phyloP scores from a whole-genome alignment of 35 echinoderm and acorn worm species.

The Stichopus chloronotus region DNA sequence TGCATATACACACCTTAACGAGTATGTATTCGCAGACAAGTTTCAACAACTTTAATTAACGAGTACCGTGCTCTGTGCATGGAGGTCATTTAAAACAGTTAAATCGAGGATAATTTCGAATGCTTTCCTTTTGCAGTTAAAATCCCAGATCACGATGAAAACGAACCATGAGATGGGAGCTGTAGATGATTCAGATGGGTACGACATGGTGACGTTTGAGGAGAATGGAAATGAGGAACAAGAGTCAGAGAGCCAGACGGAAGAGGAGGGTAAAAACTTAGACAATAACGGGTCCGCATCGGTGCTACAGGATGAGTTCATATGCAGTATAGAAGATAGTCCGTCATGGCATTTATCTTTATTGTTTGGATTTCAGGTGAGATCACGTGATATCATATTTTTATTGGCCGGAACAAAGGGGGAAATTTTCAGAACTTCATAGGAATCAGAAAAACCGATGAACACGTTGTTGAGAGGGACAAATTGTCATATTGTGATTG shows the following conservation, averaged over 20 bases:
- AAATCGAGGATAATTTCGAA: no score
- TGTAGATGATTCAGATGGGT: neutral
- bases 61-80: no score
- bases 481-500: no score
- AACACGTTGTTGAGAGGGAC: no score
- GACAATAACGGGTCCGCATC: neutral
- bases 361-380: conserved; percentile 46
- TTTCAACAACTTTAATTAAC: no score
- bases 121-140: no score
- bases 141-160: neutral
- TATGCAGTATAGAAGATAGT: conserved; percentile 29
- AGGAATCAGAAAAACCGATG: no score
- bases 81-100: no score
- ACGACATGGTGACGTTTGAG: neutral
- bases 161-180: neutral
- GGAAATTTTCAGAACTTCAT: no score
- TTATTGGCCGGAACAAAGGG: no score
- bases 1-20: no score
- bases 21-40: no score
- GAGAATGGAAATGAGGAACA: neutral
- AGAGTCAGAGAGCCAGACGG: neutral
- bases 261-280: neutral
- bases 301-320: neutral
- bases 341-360: conserved; percentile 41
- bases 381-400: neutral